Conservation (phyloP, 1,140 invertebrate genomes). For the Drosophila insularis region DNA sequence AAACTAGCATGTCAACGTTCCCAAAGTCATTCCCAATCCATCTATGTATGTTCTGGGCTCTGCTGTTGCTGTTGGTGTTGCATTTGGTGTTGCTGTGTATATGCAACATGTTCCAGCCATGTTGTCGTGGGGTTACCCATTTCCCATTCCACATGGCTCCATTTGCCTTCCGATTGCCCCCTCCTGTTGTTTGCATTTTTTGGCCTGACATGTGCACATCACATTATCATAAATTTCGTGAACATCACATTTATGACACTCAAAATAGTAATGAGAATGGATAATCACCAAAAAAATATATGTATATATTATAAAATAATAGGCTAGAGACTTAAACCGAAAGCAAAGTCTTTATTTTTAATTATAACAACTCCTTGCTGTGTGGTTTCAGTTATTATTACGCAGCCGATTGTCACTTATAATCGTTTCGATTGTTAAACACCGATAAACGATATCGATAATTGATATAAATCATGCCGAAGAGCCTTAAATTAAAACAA, state of each 20-base stretch:
- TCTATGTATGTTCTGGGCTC: not conserved
- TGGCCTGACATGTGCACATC: constrained; percentile 64
- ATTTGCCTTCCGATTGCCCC: too few relatives aligned
- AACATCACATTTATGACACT: constrained; percentile 20
- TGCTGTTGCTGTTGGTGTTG: not conserved
- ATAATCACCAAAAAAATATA: not conserved
- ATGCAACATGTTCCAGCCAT: constrained; percentile 27
- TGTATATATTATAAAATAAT: not conserved
- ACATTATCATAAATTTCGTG: constrained; percentile 71
- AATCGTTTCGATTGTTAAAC: too few relatives aligned
- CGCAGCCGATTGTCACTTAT: too few relatives aligned
- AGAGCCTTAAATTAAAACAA: too few relatives aligned
- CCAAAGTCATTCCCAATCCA: constrained; percentile 16
- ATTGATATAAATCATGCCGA: too few relatives aligned
- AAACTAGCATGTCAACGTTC: constrained; percentile 9
- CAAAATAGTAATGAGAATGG: constrained; percentile 37
- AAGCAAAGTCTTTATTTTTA: too few relatives aligned
- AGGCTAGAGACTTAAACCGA: not conserved
- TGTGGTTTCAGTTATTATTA: too few relatives aligned
- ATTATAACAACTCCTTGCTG: too few relatives aligned
- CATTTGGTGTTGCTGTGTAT: not conserved
- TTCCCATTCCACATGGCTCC: too few relatives aligned
- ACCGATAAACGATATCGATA: too few relatives aligned
- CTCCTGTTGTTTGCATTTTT: constrained; percentile 55
- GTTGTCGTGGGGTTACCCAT: not conserved